Conservation (phyloP, 2,113 vertebrate species). For the Lamprotornis superbus region DNA sequence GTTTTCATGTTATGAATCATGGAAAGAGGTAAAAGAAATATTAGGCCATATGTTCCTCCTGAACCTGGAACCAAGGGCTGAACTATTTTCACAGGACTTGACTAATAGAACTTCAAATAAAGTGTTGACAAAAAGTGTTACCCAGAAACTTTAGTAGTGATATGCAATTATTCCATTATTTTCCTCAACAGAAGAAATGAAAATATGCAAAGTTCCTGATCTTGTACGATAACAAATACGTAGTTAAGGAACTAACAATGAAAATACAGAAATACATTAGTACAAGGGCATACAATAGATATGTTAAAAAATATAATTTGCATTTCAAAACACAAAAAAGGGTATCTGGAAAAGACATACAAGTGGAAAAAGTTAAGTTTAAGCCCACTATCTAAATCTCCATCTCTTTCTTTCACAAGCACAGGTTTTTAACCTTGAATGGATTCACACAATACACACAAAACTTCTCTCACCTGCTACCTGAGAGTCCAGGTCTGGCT, state of each 20-base stretch:
- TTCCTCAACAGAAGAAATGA: neutral
- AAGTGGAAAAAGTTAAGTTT: neutral
- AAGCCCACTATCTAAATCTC: neutral
- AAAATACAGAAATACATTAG: neutral
- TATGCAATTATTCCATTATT: neutral
- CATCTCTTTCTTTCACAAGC: neutral
- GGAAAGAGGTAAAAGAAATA: neutral
- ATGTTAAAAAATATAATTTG: neutral
- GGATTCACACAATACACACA: neutral
- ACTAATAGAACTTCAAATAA: neutral
- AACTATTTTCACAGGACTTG: neutral
- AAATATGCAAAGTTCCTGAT: neutral
- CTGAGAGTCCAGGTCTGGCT: neutral
- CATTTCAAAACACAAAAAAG: neutral
- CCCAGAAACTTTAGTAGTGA: neutral
- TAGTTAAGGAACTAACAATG: neutral
- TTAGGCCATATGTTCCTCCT: neutral
- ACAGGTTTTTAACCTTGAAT: rapidly evolving
- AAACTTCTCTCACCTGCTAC: neutral
- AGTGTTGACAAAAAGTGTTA: neutral
- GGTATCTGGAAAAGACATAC: neutral
- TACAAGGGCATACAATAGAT: rapidly evolving
- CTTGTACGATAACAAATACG: neutral
- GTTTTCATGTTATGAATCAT: neutral
- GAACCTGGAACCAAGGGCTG: neutral